phyloP scores from a whole-genome alignment of 2,797 vertebrate species.

The Pipistrellus nathusii region DNA sequence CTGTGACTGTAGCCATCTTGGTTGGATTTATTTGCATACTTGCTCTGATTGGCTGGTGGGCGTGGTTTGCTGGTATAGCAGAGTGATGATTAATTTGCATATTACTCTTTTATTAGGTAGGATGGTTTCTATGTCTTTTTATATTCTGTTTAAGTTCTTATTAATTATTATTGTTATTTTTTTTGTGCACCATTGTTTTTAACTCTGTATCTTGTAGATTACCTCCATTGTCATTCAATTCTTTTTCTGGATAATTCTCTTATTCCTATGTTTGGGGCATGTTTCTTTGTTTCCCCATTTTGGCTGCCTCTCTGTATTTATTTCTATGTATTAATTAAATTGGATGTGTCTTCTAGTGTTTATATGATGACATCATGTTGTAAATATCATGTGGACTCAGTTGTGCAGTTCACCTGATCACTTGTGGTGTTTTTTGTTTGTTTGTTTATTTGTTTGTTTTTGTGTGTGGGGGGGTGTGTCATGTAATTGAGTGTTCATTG shows the following conservation, averaged over 20 bases:
- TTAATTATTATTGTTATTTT: too few relatives aligned
- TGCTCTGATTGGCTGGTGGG: too few relatives aligned
- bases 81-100: too few relatives aligned
- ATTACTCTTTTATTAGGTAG: too few relatives aligned
- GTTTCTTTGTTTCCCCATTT: not conserved
- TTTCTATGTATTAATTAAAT: not conserved
- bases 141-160: too few relatives aligned
- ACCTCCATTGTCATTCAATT: not conserved
- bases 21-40: too few relatives aligned
- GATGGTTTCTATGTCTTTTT: too few relatives aligned
- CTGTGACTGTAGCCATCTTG: too few relatives aligned
- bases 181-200: not conserved
- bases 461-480: not conserved
- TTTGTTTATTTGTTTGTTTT: not conserved
- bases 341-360: not conserved
- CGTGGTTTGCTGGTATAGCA: too few relatives aligned
- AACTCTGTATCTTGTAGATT: not conserved
- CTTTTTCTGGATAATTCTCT: not conserved
- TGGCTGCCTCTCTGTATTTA: not conserved
- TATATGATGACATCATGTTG: not conserved
- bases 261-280: not conserved
- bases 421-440: not conserved
- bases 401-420: not conserved
- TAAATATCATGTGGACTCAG: not conserved
- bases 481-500: not conserved